Evolutionary conservation across 2,888 invertebrate genomes (phyloP).

Genomic region (Gymnoscelis rufifasciata): DNA sequence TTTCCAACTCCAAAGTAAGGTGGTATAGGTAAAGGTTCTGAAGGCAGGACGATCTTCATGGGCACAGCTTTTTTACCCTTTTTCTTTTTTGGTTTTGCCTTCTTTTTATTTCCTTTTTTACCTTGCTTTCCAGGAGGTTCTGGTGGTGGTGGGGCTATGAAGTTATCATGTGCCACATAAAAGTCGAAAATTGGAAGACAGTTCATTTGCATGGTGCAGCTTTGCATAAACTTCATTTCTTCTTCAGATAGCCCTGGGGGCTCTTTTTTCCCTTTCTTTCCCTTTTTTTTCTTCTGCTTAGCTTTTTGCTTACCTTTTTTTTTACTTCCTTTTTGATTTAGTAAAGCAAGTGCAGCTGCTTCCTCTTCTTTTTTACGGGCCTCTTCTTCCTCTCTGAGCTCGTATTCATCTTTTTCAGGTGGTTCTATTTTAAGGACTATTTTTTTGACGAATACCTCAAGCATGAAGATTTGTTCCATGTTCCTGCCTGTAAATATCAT

Average conservation of each 20-base stretch:
- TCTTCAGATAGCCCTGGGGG: constrained; percentile 68
- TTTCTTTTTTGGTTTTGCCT: constrained; percentile 35
- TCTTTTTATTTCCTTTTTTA: constrained; percentile 33
- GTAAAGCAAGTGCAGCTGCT: constrained; percentile 52
- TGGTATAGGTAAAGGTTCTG: constrained; percentile 68
- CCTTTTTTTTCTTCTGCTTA: constrained; percentile 40
- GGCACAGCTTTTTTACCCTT: constrained; percentile 45
- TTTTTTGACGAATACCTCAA: constrained; percentile 67
- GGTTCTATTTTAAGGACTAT: constrained; percentile 67
- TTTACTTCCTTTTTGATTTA: constrained; percentile 47
- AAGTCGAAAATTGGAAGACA: constrained; percentile 69
- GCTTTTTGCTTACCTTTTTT: constrained; percentile 30
- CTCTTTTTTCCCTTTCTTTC: constrained; percentile 60
- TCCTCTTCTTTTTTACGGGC: constrained; percentile 54
- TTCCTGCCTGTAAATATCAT: constrained; percentile 1
- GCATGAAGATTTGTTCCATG: constrained; percentile 75
- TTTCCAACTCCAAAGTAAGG: constrained; percentile 72
- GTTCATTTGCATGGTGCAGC: constrained; percentile 67
- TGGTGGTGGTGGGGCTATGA: constrained; percentile 65
- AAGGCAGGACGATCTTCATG: constrained; percentile 53
- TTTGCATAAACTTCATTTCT: constrained; percentile 70
- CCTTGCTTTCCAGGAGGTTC: constrained; percentile 50
- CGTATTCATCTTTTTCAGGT: constrained; percentile 66
- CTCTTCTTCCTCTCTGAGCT: constrained; percentile 60
- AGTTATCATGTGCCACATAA: constrained; percentile 70